phyloP scores from a whole-genome alignment of 2,797 vertebrate genomes.

The Cynopterus sphinx region DNA sequence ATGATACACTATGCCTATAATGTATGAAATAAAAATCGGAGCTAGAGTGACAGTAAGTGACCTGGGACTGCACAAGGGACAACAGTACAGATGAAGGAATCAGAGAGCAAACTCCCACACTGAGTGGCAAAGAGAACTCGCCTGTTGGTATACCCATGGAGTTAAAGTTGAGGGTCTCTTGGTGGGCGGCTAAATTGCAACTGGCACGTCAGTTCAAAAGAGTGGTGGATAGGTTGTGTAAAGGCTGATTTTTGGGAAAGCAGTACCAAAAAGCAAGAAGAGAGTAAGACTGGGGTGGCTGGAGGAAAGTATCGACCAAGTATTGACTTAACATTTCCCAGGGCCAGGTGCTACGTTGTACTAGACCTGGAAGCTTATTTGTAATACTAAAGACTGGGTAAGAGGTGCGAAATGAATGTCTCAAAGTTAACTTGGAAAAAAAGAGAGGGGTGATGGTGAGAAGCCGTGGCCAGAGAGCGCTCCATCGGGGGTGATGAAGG shows the following conservation, averaged over 20 bases:
- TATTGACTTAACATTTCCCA: not conserved
- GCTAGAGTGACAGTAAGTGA: not conserved
- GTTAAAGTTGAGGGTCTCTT: not conserved
- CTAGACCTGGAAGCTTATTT: not conserved
- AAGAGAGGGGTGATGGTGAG: not conserved
- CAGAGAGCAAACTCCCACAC: not conserved
- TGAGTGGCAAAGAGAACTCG: not conserved
- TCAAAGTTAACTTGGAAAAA: conserved; percentile 36
- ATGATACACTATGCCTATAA: not conserved
- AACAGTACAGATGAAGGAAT: not conserved
- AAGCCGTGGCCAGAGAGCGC: not conserved
- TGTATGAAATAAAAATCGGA: not conserved
- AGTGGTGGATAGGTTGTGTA: not conserved
- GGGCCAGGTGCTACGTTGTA: not conserved
- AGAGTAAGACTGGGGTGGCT: not conserved
- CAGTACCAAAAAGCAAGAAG: not conserved
- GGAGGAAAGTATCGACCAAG: not conserved
- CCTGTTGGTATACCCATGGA: not conserved
- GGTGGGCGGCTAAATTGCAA: not conserved
- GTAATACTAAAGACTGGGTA: not conserved
- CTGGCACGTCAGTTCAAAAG: not conserved
- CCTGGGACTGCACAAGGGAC: not conserved
- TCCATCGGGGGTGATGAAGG: not conserved
- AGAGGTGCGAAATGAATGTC: not conserved
- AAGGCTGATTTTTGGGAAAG: not conserved